These are phyloP conservation scores for Microcebus lehilahytsara DNA, from an alignment of 2,113 vertebrate species.

Conservation along the genomic window DNA sequence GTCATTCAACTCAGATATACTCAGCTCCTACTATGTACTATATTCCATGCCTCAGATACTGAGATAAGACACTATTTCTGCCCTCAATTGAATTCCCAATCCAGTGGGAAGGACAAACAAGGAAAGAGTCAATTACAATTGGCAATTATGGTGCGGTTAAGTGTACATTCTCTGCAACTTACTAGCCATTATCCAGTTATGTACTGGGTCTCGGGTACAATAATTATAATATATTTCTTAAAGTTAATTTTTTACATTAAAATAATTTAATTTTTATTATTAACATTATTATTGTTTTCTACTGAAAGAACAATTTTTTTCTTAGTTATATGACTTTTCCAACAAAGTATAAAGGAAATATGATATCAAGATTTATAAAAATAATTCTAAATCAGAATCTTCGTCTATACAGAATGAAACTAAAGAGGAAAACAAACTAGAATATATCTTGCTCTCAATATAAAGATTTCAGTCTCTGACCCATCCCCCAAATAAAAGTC, in stretches of 20 bases:
- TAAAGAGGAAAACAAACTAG: background rate
- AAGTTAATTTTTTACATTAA: background rate
- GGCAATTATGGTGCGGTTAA: background rate
- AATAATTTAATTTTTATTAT: background rate
- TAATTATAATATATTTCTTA: background rate
- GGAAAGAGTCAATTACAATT: background rate
- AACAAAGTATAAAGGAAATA: background rate
- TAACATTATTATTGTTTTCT: background rate
- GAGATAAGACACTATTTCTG: background rate
- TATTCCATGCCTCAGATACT: background rate
- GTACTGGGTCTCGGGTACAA: background rate
- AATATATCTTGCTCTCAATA: background rate
- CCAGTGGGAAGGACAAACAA: background rate
- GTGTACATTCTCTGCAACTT: background rate
- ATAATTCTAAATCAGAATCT: background rate
- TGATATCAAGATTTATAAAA: background rate
- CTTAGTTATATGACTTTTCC: background rate
- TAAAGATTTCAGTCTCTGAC: background rate
- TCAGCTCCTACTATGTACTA: background rate
- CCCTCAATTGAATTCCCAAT: background rate
- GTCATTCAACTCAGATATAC: background rate
- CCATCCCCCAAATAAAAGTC: background rate
- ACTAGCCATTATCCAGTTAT: background rate
- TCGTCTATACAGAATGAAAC: background rate
- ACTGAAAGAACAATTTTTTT: background rate